These are phyloP conservation scores for Rostratula benghalensis DNA, from an alignment of 2,113 vertebrate species.

Conservation along the genomic window DNA sequence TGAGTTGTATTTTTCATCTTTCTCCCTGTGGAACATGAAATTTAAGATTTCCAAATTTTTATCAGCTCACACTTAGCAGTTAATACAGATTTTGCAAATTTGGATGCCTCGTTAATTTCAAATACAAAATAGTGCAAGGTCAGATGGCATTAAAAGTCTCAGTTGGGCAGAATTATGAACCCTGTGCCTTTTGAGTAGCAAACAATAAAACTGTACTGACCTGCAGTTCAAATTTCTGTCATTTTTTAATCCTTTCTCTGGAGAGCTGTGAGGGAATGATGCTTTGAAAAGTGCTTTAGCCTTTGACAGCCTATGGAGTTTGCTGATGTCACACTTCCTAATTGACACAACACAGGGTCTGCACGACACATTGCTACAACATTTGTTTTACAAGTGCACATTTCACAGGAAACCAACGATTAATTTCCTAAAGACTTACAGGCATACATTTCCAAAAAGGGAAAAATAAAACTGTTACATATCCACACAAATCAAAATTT, in stretches of 20 bases:
- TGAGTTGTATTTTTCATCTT: not conserved
- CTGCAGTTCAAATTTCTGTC: slow-evolving; percentile 5
- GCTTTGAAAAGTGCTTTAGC: slow-evolving; percentile 9
- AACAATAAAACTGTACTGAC: slow-evolving; percentile 13
- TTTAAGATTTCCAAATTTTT: not conserved
- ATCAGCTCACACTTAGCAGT: not conserved
- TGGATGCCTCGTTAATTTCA: slow-evolving; percentile 1
- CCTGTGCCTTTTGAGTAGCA: not conserved
- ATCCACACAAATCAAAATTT: slow-evolving; percentile 79
- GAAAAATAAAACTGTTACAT: slow-evolving; percentile 76
- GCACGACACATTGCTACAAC: not conserved
- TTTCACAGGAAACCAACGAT: slow-evolving; percentile 70
- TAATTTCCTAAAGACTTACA: slow-evolving; percentile 68
- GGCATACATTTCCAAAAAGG: slow-evolving; percentile 72
- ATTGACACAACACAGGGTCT: slow-evolving; percentile 52
- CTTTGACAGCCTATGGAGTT: slow-evolving; percentile 21
- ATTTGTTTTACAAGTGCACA: slow-evolving; percentile 48
- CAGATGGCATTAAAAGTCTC: not conserved
- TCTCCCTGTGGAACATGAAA: not conserved
- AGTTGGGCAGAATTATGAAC: not conserved
- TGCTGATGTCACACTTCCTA: slow-evolving; percentile 37
- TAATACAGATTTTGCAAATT: not conserved
- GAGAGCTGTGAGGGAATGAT: not conserved
- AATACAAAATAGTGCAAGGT: not conserved
- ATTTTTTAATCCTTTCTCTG: not conserved